Conservation (phyloP, 2,888 invertebrate genomes). For the Lasioglossum zephyrum region DNA sequence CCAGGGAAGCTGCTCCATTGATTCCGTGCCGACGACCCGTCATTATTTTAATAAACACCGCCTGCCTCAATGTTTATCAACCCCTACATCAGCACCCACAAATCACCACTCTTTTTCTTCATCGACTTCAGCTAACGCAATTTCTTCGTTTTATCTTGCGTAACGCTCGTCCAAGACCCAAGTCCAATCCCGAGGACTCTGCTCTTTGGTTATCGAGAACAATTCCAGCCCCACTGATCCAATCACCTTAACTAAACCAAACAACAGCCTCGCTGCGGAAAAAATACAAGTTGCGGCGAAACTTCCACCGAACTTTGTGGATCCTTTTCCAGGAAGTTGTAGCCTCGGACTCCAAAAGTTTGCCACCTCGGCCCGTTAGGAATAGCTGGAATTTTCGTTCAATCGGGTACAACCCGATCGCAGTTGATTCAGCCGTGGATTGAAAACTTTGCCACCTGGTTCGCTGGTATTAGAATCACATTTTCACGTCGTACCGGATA, state of each 20-base stretch:
- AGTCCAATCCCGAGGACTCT: not conserved
- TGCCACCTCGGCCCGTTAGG: not conserved
- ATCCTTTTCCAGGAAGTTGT: not conserved
- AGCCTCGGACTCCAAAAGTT: not conserved
- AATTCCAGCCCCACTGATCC: conserved; percentile 1
- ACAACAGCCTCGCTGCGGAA: not conserved
- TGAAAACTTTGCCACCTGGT: not conserved
- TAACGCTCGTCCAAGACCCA: not conserved
- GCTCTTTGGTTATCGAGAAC: not conserved
- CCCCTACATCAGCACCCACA: not conserved
- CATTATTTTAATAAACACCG: conserved; percentile 50
- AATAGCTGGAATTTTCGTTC: conserved; percentile 32
- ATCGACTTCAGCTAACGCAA: not conserved
- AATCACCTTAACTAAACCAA: conserved; percentile 20
- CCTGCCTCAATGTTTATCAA: conserved; percentile 1
- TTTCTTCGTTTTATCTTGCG: not conserved
- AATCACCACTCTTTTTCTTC: not conserved
- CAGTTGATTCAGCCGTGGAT: not conserved
- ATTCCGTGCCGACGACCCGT: conserved; percentile 10
- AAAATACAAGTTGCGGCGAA: not conserved
- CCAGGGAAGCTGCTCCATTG: conserved; percentile 11
- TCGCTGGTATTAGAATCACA: not conserved
- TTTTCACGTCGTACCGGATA: not conserved
- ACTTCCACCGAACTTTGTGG: not conserved
- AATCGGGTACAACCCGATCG: conserved; percentile 27